Conservation (phyloP, 1,140 invertebrate genomes). For the Zaprionus gabonicus region DNA sequence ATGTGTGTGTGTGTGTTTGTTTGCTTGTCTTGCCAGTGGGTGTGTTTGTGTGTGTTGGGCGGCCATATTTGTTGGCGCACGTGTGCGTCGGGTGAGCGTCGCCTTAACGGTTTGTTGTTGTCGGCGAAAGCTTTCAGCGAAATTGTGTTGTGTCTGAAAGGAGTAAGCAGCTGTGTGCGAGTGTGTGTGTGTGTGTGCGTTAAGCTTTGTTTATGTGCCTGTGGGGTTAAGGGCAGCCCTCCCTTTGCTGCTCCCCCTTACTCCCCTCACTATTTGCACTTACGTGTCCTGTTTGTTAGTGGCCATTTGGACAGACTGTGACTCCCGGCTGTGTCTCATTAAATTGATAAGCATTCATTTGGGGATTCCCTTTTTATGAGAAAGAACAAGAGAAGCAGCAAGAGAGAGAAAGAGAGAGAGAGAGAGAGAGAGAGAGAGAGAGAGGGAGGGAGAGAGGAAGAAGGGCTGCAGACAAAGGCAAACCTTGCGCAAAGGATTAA, state of each 20-base stretch:
- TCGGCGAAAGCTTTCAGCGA: conserved; percentile 40
- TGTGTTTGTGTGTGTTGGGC: conserved; percentile 51
- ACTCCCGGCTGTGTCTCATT: conserved; percentile 39
- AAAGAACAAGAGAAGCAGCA: not conserved
- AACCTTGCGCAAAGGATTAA: conserved; percentile 65
- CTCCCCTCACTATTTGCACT: conserved; percentile 17
- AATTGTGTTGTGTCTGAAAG: conserved; percentile 50
- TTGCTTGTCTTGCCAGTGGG: conserved; percentile 30
- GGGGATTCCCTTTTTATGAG: conserved; percentile 57
- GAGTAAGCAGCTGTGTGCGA: conserved; percentile 8
- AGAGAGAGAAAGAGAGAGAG: not conserved
- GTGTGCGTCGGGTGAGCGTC: conserved; percentile 33
- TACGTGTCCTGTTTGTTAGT: conserved; percentile 49
- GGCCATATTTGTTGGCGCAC: conserved; percentile 65
- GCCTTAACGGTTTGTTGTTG: conserved; percentile 49
- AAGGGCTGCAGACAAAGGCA: conserved; percentile 1
- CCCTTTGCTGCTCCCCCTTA: not conserved
- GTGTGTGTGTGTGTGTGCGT: not conserved
- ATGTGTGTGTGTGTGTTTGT: conserved; percentile 32
- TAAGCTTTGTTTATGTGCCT: conserved; percentile 25
- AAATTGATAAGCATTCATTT: conserved; percentile 66
- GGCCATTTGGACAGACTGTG: conserved; percentile 36
- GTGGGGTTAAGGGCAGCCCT: not conserved
- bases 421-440: not conserved
- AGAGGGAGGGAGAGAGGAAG: not conserved